Conservation (phyloP, 2,113 vertebrate species). For the Cavia aperea region DNA sequence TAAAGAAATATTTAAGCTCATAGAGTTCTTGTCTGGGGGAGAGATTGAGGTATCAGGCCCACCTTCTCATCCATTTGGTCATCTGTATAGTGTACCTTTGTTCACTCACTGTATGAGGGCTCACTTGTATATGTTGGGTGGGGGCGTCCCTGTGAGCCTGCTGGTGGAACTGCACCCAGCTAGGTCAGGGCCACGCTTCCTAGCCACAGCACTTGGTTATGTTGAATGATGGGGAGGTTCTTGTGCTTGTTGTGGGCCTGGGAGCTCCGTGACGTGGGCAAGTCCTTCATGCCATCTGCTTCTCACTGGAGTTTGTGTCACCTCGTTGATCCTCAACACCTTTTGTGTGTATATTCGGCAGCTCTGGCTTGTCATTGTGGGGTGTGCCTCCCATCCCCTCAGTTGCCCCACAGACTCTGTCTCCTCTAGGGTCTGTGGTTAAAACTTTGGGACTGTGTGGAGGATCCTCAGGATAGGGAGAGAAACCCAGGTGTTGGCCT, state of each 20-base stretch:
- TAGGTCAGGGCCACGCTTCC: neutral
- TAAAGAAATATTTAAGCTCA: neutral
- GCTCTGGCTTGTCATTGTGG: slow-evolving; percentile 4
- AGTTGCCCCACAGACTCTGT: neutral
- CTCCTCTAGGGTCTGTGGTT: neutral
- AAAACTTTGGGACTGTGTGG: neutral
- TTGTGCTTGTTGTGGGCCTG: neutral
- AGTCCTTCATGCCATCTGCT: neutral
- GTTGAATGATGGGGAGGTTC: neutral
- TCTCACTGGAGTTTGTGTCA: neutral
- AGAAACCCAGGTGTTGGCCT: neutral
- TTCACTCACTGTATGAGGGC: too few species aligned
- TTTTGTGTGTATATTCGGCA: neutral
- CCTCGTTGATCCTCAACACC: neutral
- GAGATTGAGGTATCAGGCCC: neutral
- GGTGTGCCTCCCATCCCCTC: neutral
- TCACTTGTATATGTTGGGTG: neutral
- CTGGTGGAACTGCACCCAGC: neutral
- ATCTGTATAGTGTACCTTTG: neutral
- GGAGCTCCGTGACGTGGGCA: neutral
- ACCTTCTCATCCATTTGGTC: neutral
- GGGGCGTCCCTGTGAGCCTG: neutral
- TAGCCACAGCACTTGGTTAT: neutral
- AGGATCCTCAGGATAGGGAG: neutral
- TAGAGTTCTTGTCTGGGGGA: neutral